Base-by-base conservation (phyloP, 2,888 invertebrate species). In the Philonicus albiceps region DNA sequence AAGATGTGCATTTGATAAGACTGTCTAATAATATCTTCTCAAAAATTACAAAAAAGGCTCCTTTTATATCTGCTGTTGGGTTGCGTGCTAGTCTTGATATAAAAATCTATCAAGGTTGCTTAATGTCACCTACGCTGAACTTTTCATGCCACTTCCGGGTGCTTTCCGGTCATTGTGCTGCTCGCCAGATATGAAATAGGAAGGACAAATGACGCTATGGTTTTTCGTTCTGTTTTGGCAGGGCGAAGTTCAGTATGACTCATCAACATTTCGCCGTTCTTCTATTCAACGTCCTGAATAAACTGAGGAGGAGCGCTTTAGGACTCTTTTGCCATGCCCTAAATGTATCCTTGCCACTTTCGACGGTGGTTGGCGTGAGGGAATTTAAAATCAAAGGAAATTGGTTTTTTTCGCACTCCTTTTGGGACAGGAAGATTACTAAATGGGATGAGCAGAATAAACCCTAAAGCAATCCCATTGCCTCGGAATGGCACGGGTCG, bases 151-250 rank as follows among this genome's bases (percentile, higher is more conserved):
- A 78, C 49, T 78, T 78, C 78, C 49, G 78, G 78, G 49, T 78
- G 49, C 27, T 78, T 53, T 78, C 78, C 49, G 78, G 78, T 27
- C 78, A 78, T 49, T 78, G 78, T 78, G 30, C 78, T 78, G 27
- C 16, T 78, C 27, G 37, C 27, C 30, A 31, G 27, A 78, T 49
- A 49, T 49, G 49, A 49, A 64, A 43, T 76, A 27, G 43, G 78
- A 43, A 37, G 22, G 13, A 49, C 43, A 22, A 49, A 78, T 19
- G 78, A 49, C 27, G 22, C 16, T 49, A 49, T 43, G 78, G 22
- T 37, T 49, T 43, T 27, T 78, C 30, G 78, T 49, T 49, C n/a
- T 49, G 22, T 13, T 78, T 49, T 27, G n/a, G 11, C n/a, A 27
- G 22, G 64, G 64, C 64, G 49, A 22, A 64, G 64, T 64, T 64